Evolutionary conservation across 2,797 vertebrate species (phyloP).

Genomic region (Mormyrops boulengeri): DNA sequence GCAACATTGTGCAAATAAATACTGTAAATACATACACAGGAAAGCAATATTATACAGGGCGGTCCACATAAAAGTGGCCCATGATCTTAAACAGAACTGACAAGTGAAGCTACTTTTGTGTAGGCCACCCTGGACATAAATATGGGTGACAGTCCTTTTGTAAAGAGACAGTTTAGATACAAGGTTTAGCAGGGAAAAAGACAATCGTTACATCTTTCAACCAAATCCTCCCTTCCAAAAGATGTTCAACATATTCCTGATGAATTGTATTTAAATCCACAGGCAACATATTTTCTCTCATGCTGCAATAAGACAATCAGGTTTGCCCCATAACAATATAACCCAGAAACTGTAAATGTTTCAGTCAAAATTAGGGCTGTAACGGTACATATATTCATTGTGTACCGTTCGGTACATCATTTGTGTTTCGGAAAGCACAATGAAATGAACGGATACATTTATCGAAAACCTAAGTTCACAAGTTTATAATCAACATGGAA

Average conservation of each 20-base stretch:
- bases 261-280: background rate
- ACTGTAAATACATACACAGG: background rate
- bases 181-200: background rate
- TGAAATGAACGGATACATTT: background rate
- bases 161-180: background rate
- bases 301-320: background rate
- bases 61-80: background rate
- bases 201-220: background rate
- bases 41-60: background rate
- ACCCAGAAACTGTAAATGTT: background rate
- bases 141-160: background rate
- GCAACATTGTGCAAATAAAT: background rate
- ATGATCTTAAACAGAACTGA: background rate
- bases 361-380: background rate
- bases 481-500: background rate
- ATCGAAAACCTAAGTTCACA: background rate
- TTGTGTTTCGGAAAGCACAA: background rate
- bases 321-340: background rate
- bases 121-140: background rate
- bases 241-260: background rate
- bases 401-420: background rate
- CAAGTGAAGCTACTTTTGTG: background rate
- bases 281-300: background rate
- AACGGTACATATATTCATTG: background rate
- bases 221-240: background rate